These are phyloP conservation scores for Cossypha niveicapilla DNA, from an alignment of 2,797 vertebrate genomes.

Conservation along the genomic window DNA sequence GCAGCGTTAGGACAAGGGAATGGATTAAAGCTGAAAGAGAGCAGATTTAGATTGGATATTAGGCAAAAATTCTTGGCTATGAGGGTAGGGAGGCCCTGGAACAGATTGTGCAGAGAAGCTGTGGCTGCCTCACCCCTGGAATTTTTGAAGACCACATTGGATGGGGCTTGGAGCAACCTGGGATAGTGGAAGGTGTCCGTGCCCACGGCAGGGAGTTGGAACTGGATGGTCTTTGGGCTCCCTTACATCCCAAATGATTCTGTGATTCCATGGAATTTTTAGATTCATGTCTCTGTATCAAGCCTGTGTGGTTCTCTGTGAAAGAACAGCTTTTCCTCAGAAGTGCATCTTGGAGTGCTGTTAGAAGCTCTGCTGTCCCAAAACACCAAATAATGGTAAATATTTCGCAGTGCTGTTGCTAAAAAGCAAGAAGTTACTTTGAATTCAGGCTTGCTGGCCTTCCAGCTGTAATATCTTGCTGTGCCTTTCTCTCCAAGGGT, in stretches of 20 bases:
- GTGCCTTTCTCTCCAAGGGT: not conserved
- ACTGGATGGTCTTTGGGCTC: accelerated
- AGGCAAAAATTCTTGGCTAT: not conserved
- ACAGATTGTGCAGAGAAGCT: not conserved
- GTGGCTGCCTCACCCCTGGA: not conserved
- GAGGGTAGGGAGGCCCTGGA: not conserved
- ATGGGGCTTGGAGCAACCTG: not conserved
- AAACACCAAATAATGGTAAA: not conserved
- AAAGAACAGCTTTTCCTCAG: not conserved
- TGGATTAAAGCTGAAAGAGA: not conserved
- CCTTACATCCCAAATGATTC: not conserved
- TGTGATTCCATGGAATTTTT: not conserved
- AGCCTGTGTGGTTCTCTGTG: not conserved
- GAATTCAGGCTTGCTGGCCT: not conserved
- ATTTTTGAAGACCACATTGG: not conserved
- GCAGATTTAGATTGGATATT: not conserved
- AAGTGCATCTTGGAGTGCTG: accelerated
- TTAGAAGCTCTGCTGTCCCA: not conserved
- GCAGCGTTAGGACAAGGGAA: not conserved
- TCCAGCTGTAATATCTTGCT: not conserved
- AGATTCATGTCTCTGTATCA: not conserved
- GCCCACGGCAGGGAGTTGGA: accelerated
- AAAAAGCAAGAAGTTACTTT: not conserved
- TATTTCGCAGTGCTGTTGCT: not conserved
- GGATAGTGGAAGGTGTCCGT: not conserved